Percentiles rank a stretch among this genome's conserved stretches.
phyloP scores from a whole-genome alignment of 2,888 invertebrate genomes.

The Patella caerulea region DNA sequence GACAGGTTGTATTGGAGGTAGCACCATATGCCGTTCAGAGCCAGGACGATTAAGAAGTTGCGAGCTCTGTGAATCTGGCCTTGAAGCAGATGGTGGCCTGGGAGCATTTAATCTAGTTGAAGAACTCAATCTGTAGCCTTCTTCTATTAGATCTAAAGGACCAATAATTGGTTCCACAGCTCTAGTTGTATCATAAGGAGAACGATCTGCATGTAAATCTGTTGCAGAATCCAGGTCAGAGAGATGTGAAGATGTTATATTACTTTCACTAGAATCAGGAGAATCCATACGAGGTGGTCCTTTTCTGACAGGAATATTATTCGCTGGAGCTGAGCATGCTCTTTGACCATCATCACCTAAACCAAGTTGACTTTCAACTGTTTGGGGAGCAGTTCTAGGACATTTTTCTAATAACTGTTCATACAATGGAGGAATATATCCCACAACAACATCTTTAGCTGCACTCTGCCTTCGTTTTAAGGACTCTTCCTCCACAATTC shows the following conservation, averaged over 20 bases:
- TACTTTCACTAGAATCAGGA: conserved; percentile 58
- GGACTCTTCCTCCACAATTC: conserved; percentile 68
- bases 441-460: conserved; percentile 66
- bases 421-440: conserved; percentile 60
- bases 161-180: conserved; percentile 53
- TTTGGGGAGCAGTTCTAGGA: conserved; percentile 62
- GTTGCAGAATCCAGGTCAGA: conserved; percentile 62
- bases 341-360: conserved; percentile 38
- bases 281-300: conserved; percentile 40
- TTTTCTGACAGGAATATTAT: conserved; percentile 38
- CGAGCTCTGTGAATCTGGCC: conserved; percentile 42
- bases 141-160: conserved; percentile 59
- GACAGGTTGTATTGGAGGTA: conserved; percentile 59
- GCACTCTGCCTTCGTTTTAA: conserved; percentile 63
- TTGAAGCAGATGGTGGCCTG: conserved; percentile 47
- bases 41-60: conserved; percentile 50
- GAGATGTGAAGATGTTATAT: conserved; percentile 51
- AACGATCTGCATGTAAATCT: conserved; percentile 41
- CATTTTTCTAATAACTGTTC: conserved; percentile 62
- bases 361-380: conserved; percentile 51
- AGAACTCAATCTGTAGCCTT: conserved; percentile 30
- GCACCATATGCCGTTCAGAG: conserved; percentile 59
- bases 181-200: conserved; percentile 32
- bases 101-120: conserved; percentile 32
- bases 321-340: conserved; percentile 58